Evolutionary conservation across 2,113 vertebrate genomes (phyloP), one percentile per base, ranked within the genome.

Genomic region (Pteruthius melanotis): DNA sequence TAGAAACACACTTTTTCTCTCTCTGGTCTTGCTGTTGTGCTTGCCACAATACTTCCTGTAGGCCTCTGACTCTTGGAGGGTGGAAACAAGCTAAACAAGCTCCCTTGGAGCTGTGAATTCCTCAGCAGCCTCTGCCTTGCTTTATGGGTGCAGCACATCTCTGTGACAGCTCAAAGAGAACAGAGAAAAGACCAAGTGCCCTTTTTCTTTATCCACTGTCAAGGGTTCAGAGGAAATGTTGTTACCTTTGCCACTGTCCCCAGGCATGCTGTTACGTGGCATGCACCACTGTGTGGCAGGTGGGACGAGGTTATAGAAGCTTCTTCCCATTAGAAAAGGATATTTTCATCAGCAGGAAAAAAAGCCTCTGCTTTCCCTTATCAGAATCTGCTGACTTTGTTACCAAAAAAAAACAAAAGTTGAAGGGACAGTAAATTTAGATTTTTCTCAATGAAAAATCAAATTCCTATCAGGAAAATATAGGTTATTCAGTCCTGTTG

Each of bases 121-220:
- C 18, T 93, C 74, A 64, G 39, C 49, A 59, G 56, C 16, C 26
- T 19, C n/a, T 69, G n/a, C n/a, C 9, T 68, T 75, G 54, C 84
- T 69, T 88, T 95, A 64, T 59, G 37, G 68, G 9, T 40, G 17
- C 44, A 50, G 13, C 57, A 20, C 47, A 77, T 61, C 0, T 8
- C 47, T 66, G 47, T 82, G 80, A 66, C 59, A 92, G 49, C 57
- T 95, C 56, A 61, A 47, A 84, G 47, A 61, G 68, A 68, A 19
- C 2, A 3, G 10, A 2, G 54, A 30, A 56, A 68, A 74, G 75
- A 37, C 40, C 15, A 5, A 91, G 11, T 66, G 49, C 60, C 59
- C 50, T 92, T 96, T 96, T 70, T 76, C 78, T 91, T 95, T 68
- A 87, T 76, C n/a, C 59, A 57, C 65, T 60, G 68, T 61, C 15